Percentiles rank a stretch among this genome's conserved stretches.
phyloP scores from a whole-genome alignment of 2,797 vertebrate genomes.

The Numenius phaeopus region DNA sequence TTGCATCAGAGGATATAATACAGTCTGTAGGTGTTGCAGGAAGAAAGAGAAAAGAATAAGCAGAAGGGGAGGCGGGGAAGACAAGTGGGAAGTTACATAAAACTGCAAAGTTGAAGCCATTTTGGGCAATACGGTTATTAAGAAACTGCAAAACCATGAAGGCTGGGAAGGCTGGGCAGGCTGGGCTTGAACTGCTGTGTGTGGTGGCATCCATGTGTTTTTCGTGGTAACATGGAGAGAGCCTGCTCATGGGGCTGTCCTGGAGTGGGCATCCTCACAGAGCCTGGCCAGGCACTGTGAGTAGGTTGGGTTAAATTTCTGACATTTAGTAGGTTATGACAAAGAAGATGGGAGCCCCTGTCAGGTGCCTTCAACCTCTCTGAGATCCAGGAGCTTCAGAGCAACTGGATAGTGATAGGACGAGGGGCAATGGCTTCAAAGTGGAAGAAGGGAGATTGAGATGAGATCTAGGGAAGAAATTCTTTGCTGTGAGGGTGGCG shows the following conservation, averaged over 20 bases:
- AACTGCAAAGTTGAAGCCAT: neutral
- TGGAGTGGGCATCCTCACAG: neutral
- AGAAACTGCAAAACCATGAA: neutral
- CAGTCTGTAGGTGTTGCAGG: slow-evolving; percentile 24
- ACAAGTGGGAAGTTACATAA: neutral
- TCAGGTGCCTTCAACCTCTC: neutral
- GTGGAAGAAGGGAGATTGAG: neutral
- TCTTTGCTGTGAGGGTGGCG: neutral
- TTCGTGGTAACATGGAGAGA: neutral
- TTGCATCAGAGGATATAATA: slow-evolving; percentile 38
- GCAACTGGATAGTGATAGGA: neutral
- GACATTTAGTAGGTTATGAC: neutral
- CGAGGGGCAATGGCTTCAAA: neutral
- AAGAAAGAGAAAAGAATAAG: slow-evolving; percentile 21
- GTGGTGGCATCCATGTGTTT: neutral
- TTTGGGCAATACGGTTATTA: neutral
- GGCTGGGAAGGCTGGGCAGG: neutral
- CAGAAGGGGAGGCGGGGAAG: neutral
- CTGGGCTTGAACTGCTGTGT: neutral
- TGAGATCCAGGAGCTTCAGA: neutral
- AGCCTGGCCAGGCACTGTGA: fast-evolving
- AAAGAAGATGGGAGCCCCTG: neutral
- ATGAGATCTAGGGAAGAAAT: neutral
- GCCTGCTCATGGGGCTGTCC: neutral
- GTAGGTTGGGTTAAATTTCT: fast-evolving